Base-by-base conservation (phyloP, 2,888 invertebrate species). In the Strigamia maritima region DNA sequence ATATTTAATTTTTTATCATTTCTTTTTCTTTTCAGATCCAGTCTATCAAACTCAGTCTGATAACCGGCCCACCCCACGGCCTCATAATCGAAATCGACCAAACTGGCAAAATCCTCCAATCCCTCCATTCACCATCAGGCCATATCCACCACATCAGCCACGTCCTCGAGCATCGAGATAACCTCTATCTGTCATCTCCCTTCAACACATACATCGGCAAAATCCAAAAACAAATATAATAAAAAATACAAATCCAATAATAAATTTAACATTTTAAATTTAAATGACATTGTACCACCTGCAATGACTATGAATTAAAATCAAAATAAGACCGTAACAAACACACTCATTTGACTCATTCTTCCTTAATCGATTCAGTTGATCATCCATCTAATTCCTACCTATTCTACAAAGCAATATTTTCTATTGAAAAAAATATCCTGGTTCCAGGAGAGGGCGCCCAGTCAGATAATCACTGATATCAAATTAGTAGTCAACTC, bases 81-180 rank as follows among this genome's bases (percentile, higher is more conserved):
- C 2, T 76, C 8, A 35, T 38, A 31, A n/a, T 76, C 8, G 76
- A 76, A 31, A 8, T 76, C 38, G 76, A 76, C 31, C n/a, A n/a
- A 31, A 76, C n/a, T 22, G 31, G 76, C 3, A 31, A 38, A 35
- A 31, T 76, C 22, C 4, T 76, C 22, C 7, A 22, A 19, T 76
- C 76, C 31, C 38, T 76, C 16, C 76, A 76, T 8, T 76, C 76
- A n/a, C 76, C 76, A 35, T 31, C 76, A 3, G 76, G 76, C 38
- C 76, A 76, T n/a, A 31, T 76, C 38, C 38, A 76, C 16, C 31
- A 35, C 38, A 24, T 76, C 14, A 28, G 28, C 38, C 26, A 76
- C n/a, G 31, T 35, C 6, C 31, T 76, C 0, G 76, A 24, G 31
- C 31, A 76, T 22, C 14, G 31, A 22, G 22, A 38, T 22, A 7